These are phyloP conservation scores for Ginglymostoma cirratum DNA, from an alignment of 2,113 vertebrate genomes.

Conservation along the genomic window DNA sequence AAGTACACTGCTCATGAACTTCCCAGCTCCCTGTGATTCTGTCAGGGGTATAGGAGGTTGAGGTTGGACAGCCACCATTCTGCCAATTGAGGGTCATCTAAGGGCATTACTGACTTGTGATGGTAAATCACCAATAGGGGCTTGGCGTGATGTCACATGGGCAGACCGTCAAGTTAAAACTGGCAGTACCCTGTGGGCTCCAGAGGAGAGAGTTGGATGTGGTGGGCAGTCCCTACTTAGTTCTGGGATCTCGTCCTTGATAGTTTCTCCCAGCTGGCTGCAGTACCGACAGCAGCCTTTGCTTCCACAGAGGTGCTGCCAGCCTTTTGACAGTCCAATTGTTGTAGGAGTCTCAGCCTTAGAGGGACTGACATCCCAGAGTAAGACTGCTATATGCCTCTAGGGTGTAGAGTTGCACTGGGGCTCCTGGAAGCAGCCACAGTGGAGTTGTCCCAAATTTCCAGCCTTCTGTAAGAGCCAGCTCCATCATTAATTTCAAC, in stretches of 20 bases:
- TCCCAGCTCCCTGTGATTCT: not conserved
- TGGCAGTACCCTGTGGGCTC: too few relatives aligned
- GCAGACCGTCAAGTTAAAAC: too few relatives aligned
- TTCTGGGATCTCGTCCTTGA: not conserved
- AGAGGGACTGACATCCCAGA: not conserved
- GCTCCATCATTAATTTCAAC: not conserved
- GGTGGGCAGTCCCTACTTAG: not conserved
- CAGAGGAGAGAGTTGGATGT: too few relatives aligned
- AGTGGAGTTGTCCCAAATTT: too few relatives aligned
- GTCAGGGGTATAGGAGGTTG: not conserved
- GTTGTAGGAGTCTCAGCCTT: not conserved
- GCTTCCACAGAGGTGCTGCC: not conserved
- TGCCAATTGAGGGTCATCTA: too few relatives aligned
- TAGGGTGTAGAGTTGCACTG: not conserved
- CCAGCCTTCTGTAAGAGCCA: too few relatives aligned
- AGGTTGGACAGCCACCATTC: too few relatives aligned
- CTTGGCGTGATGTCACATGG: too few relatives aligned
- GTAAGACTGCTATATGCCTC: not conserved
- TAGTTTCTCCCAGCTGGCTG: too few relatives aligned
- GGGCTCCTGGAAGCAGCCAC: too few relatives aligned
- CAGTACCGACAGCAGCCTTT: not conserved
- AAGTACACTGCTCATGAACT: not conserved
- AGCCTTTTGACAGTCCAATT: not conserved
- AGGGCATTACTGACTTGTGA: too few relatives aligned
- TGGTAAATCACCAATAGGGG: too few relatives aligned